These are phyloP conservation scores for Ferrisia virgata DNA, from an alignment of 2,888 invertebrate species.

Conservation along the genomic window DNA sequence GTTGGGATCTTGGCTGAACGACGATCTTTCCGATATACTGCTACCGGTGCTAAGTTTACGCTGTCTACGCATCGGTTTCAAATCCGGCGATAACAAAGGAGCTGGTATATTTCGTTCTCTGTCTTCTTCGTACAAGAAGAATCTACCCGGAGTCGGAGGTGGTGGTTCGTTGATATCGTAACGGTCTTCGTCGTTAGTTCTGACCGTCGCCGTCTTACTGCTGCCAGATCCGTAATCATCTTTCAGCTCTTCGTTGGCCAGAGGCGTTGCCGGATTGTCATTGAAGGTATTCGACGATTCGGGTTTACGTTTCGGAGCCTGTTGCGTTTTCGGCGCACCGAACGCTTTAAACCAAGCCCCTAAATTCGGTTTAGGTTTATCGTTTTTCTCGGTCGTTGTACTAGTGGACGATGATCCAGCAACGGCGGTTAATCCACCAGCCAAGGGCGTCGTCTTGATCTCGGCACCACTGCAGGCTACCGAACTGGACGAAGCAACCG, in stretches of 20 bases:
- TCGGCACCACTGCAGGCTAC: neutral
- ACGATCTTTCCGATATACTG: conserved; percentile 73
- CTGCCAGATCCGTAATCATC: conserved; percentile 25
- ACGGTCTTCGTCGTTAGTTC: conserved; percentile 28
- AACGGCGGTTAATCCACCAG: neutral
- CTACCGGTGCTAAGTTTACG: conserved; percentile 75
- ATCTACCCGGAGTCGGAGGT: conserved; percentile 46
- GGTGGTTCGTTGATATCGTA: conserved; percentile 45
- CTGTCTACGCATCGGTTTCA: conserved; percentile 53
- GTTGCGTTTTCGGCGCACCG: conserved; percentile 73
- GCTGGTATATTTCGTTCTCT: conserved; percentile 48
- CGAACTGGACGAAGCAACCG: neutral
- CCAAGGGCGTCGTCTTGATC: neutral
- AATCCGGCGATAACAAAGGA: conserved; percentile 53
- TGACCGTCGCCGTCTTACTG: conserved; percentile 26
- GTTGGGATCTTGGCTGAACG: conserved; percentile 63
- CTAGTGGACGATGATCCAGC: too few species aligned
- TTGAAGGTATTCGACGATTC: conserved; percentile 49
- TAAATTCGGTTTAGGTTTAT: conserved; percentile 75
- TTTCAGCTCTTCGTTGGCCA: conserved; percentile 36
- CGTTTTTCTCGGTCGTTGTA: conserved; percentile 48
- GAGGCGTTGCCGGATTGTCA: conserved; percentile 22
- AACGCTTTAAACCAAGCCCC: conserved; percentile 92
- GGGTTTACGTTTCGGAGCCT: conserved; percentile 58
- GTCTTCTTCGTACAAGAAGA: conserved; percentile 48